Evolutionary conservation across 2,113 vertebrate species (phyloP).

Genomic region (Capricornis sumatraensis): DNA sequence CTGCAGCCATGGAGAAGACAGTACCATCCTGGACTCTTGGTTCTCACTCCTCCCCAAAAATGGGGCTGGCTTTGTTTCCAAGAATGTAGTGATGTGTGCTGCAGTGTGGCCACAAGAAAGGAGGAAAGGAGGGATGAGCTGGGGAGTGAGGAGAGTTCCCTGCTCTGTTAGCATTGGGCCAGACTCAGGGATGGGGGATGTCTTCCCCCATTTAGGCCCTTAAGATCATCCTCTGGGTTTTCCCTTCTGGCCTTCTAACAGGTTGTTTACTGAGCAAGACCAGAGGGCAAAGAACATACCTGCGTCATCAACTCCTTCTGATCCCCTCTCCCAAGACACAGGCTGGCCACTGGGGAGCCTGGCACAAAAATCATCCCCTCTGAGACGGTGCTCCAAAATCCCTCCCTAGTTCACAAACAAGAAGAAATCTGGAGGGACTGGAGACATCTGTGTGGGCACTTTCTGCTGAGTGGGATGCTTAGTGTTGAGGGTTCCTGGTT

Average conservation of each 20-base stretch:
- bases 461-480: slow-evolving; percentile 38
- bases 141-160: neutral
- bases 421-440: slow-evolving; percentile 41
- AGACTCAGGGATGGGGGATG: neutral
- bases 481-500: slow-evolving; percentile 5
- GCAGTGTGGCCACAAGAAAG: neutral
- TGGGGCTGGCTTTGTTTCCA: neutral
- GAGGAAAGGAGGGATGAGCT: neutral
- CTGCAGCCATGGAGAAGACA: neutral
- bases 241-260: slow-evolving; percentile 41
- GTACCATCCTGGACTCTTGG: neutral
- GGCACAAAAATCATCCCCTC: neutral
- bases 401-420: slow-evolving; percentile 59
- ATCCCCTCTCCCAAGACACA: neutral
- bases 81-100: slow-evolving; percentile 28
- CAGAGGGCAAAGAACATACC: slow-evolving; percentile 55
- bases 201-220: neutral
- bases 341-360: neutral
- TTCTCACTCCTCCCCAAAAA: neutral
- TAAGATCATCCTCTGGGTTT: neutral
- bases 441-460: slow-evolving; percentile 40
- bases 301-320: slow-evolving; percentile 62
- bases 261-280: slow-evolving; percentile 71
- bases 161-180: neutral
- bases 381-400: neutral